phyloP scores from a whole-genome alignment of 2,797 vertebrate genomes.

The Astyanax mexicanus region DNA sequence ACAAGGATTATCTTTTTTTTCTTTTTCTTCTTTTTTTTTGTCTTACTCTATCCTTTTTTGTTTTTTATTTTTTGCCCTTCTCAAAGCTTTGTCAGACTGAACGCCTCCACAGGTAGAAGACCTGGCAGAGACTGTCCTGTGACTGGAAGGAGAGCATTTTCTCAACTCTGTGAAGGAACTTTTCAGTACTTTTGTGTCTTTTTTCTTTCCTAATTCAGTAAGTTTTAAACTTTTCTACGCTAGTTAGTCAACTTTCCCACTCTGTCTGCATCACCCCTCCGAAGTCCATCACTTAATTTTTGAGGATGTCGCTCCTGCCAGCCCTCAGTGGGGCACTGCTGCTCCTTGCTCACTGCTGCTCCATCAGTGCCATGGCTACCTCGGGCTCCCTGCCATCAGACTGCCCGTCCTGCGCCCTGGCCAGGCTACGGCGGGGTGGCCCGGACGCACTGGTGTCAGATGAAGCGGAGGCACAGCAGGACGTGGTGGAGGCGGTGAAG shows the following conservation, averaged over 20 bases:
- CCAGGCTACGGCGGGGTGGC: slow-evolving; percentile 83
- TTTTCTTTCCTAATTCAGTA: background rate
- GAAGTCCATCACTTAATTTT: background rate
- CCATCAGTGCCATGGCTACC: slow-evolving; percentile 69
- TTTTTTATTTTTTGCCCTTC: slow-evolving; percentile 13
- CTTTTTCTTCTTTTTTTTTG: slow-evolving; percentile 11
- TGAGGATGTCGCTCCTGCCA: slow-evolving; percentile 83
- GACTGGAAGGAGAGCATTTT: slow-evolving; percentile 24
- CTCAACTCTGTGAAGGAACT: slow-evolving; percentile 41
- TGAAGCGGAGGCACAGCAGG: slow-evolving; percentile 72
- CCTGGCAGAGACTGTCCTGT: slow-evolving; percentile 16
- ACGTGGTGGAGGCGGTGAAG: slow-evolving; percentile 97
- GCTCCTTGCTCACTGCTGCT: slow-evolving; percentile 79
- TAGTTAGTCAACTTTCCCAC: background rate
- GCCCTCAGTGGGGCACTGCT: slow-evolving; percentile 81
- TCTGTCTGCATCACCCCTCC: slow-evolving; percentile 45
- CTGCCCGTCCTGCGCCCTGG: slow-evolving; percentile 89
- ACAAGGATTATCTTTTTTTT: slow-evolving; percentile 56
- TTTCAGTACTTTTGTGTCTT: slow-evolving; percentile 15
- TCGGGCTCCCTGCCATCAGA: slow-evolving; percentile 50
- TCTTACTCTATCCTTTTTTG: slow-evolving; percentile 26
- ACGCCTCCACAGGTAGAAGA: slow-evolving; percentile 32
- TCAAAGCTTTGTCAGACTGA: slow-evolving; percentile 25
- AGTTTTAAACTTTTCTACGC: background rate
- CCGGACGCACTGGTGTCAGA: slow-evolving; percentile 59